Conservation (phyloP, 2,797 vertebrate genomes). For the Eupleurogrammus muticus region DNA sequence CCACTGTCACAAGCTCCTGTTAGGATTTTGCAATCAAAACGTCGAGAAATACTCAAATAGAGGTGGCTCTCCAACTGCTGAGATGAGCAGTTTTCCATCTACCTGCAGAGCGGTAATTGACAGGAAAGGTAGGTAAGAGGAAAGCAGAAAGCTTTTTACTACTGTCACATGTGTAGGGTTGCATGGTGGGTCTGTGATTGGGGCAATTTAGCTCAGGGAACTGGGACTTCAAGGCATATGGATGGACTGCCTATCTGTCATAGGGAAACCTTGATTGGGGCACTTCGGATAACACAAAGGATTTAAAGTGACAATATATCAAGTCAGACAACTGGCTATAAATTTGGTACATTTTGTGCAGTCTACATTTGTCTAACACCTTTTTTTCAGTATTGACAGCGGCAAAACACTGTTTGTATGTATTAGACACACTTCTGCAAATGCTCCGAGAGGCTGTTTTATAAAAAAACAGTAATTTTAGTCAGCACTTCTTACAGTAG, state of each 20-base stretch:
- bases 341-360: constrained; percentile 28
- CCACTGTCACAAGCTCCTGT: constrained; percentile 62
- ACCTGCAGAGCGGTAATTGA: constrained; percentile 69
- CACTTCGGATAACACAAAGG: constrained; percentile 45
- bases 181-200: constrained; percentile 56
- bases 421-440: not conserved
- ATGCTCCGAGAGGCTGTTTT: constrained; percentile 7
- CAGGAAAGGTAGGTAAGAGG: constrained; percentile 64
- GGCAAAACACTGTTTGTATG: not conserved
- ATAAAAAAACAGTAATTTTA: constrained; percentile 15
- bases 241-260: constrained; percentile 57
- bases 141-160: constrained; percentile 61
- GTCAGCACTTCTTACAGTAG: constrained; percentile 5
- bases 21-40: constrained; percentile 70
- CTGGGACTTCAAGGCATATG: constrained; percentile 52
- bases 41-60: constrained; percentile 54
- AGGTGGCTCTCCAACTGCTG: constrained; percentile 69
- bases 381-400: not conserved
- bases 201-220: constrained; percentile 53
- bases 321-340: constrained; percentile 19
- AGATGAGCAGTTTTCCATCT: constrained; percentile 66
- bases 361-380: constrained; percentile 18
- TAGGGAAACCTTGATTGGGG: constrained; percentile 41
- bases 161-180: constrained; percentile 70
- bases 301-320: constrained; percentile 50